Conservation (phyloP, 2,113 vertebrate genomes). For the Rhinogobius similis region DNA sequence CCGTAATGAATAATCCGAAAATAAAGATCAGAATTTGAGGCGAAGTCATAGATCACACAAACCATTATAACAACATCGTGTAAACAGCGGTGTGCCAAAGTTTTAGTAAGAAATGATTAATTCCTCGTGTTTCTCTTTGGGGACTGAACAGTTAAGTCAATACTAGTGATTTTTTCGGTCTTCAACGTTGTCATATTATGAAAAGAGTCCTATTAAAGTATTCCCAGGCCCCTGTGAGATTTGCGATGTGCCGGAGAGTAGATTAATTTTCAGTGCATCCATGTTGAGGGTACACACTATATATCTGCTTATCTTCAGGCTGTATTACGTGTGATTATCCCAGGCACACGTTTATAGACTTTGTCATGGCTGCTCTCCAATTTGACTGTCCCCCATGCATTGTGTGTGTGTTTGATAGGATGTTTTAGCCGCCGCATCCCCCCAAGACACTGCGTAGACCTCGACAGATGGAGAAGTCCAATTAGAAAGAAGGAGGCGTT, state of each 20-base stretch:
- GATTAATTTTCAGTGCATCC: slow-evolving; percentile 46
- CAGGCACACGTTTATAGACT: slow-evolving; percentile 33
- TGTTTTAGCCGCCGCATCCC: slow-evolving; percentile 60
- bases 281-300: slow-evolving; percentile 21
- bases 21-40: background rate
- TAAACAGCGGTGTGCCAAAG: background rate
- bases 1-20: background rate
- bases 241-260: slow-evolving; percentile 33
- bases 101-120: background rate
- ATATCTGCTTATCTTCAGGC: slow-evolving; percentile 59
- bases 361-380: slow-evolving; percentile 49
- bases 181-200: slow-evolving; percentile 43
- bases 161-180: slow-evolving; percentile 31
- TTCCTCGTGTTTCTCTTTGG: slow-evolving; percentile 15
- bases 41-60: background rate
- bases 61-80: background rate
- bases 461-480: slow-evolving; percentile 74
- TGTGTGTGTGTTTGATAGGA: slow-evolving; percentile 58
- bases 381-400: slow-evolving; percentile 52
- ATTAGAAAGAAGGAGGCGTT: slow-evolving; percentile 64
- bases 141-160: slow-evolving; percentile 27
- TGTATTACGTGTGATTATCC: slow-evolving; percentile 51
- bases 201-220: slow-evolving; percentile 58
- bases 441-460: slow-evolving; percentile 60
- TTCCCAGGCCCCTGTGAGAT: slow-evolving; percentile 41